A percentile compares a stretch with the other conserved stretches of the same genome.
phyloP scores from a whole-genome alignment of 23 tunicate genomes.

The Trididemnum clinides region DNA sequence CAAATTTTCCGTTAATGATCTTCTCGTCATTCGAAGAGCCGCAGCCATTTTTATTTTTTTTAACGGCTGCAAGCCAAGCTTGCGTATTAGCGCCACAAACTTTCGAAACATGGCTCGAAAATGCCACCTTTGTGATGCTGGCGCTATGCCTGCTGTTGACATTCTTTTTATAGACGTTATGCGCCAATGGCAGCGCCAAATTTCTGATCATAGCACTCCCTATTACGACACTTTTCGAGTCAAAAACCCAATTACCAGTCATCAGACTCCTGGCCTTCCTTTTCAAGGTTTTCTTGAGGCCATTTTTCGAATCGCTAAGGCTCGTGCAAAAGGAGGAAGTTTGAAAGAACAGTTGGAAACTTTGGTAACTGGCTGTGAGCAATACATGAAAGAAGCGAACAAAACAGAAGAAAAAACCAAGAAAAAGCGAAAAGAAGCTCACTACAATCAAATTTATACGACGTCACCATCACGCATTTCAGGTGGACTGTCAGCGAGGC shows the following conservation, averaged over 20 bases:
- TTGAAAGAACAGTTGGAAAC: conserved; percentile 70
- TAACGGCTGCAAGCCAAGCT: conserved; percentile 78
- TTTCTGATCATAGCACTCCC: conserved; percentile 40
- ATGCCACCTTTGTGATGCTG: conserved; percentile 77
- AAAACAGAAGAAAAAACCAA: conserved; percentile 31
- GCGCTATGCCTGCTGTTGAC: conserved; percentile 81
- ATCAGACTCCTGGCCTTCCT: conserved; percentile 65
- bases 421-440: background rate
- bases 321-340: conserved; percentile 58
- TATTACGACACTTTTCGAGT: conserved; percentile 41
- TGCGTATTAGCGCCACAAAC: conserved; percentile 74
- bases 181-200: conserved; percentile 84
- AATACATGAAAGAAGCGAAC: conserved; percentile 61
- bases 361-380: conserved; percentile 63
- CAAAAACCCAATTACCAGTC: conserved; percentile 17
- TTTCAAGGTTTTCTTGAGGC: conserved; percentile 95
- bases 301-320: conserved; percentile 66
- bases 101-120: conserved; percentile 91
- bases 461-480: conserved; percentile 38
- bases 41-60: conserved; percentile 80
- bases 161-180: conserved; percentile 84
- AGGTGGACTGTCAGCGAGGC: conserved; percentile 42
- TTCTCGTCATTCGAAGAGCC: conserved; percentile 52
- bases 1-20: conserved; percentile 34
- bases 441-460: background rate